Conservation (phyloP, 2,113 vertebrate species). For the Tilapia sparmanii region DNA sequence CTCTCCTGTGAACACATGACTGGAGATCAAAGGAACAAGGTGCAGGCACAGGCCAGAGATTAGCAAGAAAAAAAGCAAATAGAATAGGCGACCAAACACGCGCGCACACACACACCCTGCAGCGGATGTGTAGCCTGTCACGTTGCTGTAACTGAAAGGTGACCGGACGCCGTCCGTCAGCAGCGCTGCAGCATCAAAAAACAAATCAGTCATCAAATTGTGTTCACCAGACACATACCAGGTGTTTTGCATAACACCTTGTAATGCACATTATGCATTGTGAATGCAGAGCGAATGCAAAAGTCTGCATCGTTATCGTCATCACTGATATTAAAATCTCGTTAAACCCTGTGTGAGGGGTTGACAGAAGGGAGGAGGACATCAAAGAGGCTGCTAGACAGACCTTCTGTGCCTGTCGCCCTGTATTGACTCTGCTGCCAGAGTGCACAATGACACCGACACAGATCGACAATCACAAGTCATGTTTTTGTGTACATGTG, state of each 20-base stretch:
- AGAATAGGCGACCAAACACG: neutral
- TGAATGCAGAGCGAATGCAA: neutral
- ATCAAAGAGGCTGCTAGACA: conserved; percentile 17
- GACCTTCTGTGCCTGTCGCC: neutral
- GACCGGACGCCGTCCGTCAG: neutral
- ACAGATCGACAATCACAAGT: conserved; percentile 12
- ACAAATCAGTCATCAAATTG: neutral
- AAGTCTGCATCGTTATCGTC: neutral
- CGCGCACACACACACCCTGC: neutral
- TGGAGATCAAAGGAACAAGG: conserved; percentile 23
- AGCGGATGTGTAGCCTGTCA: neutral
- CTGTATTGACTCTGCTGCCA: conserved; percentile 37
- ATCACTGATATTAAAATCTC: neutral
- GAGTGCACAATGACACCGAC: conserved; percentile 22
- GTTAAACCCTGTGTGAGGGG: neutral
- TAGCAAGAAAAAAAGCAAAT: neutral
- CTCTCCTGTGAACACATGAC: conserved; percentile 8
- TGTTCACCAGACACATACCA: neutral
- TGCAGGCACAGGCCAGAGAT: conserved; percentile 3
- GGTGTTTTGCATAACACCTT: neutral
- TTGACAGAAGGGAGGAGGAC: conserved; percentile 6
- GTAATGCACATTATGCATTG: neutral
- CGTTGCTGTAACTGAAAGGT: neutral
- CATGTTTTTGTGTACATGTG: neutral
- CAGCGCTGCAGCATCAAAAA: neutral